Evolutionary conservation across 2,888 invertebrate genomes (phyloP), one percentile per base, ranked within the genome.

Genomic region (Autographa gamma): DNA sequence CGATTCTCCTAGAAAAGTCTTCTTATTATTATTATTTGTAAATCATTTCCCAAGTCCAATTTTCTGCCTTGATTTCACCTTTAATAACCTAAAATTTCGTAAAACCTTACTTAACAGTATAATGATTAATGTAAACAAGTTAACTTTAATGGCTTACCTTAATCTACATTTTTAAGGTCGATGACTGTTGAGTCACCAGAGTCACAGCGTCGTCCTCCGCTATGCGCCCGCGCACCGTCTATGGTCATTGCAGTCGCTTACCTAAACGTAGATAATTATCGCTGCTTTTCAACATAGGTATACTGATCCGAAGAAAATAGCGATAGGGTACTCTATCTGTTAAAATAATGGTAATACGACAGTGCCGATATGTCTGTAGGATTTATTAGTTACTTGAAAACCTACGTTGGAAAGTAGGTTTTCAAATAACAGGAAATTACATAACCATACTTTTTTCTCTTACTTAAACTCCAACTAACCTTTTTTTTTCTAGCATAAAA

Each of bases 141-240:
- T 41, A 66, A 71, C 60, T 82, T 74, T 82, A 70, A 76, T 64
- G 71, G 74, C 66, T 82, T 79, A 77, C 83, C 80, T 82, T 77
- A 85, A 76, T 79, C 80, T 78, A 79, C 77, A 81, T 79, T 72
- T 72, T 67, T 90, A 90, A 92, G 91, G 92, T 91, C 91, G 89
- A 84, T 90, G 91, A 90, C 91, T 87, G 85, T 72, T 92, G 91
- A 91, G 76, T 92, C 91, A 92, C 76, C 32, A 54, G n/a, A 31
- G 77, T 43, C 71, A 14, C 9, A 11, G 54, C 48, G 72, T 19
- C 70, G 71, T 60, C 72, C 79, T 67, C 65, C 66, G 69, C 72
- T 72, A 60, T 80, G 82, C 83, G 86, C 85, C 78, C 79, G 77
- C 86, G 85, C 87, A 77, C 80, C 84, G 74, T 77, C 64, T 90